Evolutionary conservation across 2,113 vertebrate species (phyloP), one percentile per base, ranked within the genome.

Genomic region (Myodes glareolus): DNA sequence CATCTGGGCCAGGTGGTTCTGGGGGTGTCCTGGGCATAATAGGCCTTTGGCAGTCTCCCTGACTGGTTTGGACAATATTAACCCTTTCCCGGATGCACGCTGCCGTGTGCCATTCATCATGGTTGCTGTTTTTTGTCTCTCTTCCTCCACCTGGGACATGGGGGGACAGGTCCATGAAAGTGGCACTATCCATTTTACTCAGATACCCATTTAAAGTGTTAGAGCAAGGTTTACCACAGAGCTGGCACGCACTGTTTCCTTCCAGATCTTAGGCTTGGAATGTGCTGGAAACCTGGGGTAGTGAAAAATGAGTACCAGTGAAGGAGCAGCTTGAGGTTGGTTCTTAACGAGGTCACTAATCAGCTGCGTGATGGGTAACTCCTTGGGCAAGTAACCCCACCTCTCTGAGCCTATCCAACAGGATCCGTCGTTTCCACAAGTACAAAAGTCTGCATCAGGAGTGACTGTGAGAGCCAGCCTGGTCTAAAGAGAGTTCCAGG

Each of bases 351-450:
- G 23, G 82, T 39, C 70, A 39, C 29, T 47, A 77, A 84, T 42
- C 29, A 72, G 61, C 94, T 91, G 76, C 86, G 93, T 92, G 93
- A 85, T 42, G 39, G n/a, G 81, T 65, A 63, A 85, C 58, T 65
- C 58, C 36, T 81, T 55, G 89, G 93, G 8, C 86, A 86, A 72
- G 85, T 82, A 52, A 82, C 50, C 45, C 75, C n/a, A 76, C 80
- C 67, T 89, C 81, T 94, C 67, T 91, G 91, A 86, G 89, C 70
- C 65, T 63, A 25, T 25, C n/a, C 61, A 8, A 11, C 31, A 85
- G 29, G 6, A 55, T n/a, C 13, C 58, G 50, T 91, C 12, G 12
- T 95, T 92, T 86, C 77, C 39, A 42, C 16, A 86, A 76, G 68
- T 17, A n/a, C 6, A 47, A 84, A 84, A 81, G 10, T n/a, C 61